Evolutionary conservation across 1,140 invertebrate species (phyloP), one percentile per base, ranked within the genome.

Genomic region (Calliphora vicina): DNA sequence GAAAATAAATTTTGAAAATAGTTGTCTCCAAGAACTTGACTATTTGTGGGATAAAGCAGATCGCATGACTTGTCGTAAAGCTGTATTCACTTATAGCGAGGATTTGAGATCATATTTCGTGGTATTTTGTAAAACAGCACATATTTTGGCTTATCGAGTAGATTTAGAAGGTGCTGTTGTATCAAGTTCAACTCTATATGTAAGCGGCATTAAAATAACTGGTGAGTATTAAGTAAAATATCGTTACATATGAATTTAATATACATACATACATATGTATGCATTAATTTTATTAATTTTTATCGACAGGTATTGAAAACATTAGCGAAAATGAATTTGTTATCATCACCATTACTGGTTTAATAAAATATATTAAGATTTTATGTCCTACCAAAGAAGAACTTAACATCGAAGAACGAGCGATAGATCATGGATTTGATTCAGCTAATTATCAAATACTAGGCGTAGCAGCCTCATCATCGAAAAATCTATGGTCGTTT

Each of bases 181-280:
- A 26, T 84, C 23, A 74, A 87, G 82, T 84, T 15, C 84, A 84
- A 0, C 17, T 10, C 45, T 87, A 5, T 84, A 86, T 20, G 83
- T 84, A 5, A 86, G 87, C 0, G 88, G 88, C 25, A 85, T 87
- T 3, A 89, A 89, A 82, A 88, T 89, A 26, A 85, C 88, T 0
- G 86, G 86, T 86, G 15, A 83, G 78, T 82, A 73, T 0, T 4
- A 26, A 8, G 20, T 25, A 1, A 25, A 67, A 67, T 35, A 35
- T 35, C 10, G 10, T 35, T 35, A 35, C 6, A 10, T 35, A 35
- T 2, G 0, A 50, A 27, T 73, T 73, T 71, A 15, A 1, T 9
- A 9, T 27, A 17, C 25, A 45, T 72, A 13, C 3, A 13, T 57
- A 81, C 27, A n/a, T 50, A 15, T 25, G 15, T 15, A 72, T 45